These are phyloP conservation scores for Platycheirus rosarum DNA, from an alignment of 2,888 invertebrate genomes.

Conservation along the genomic window DNA sequence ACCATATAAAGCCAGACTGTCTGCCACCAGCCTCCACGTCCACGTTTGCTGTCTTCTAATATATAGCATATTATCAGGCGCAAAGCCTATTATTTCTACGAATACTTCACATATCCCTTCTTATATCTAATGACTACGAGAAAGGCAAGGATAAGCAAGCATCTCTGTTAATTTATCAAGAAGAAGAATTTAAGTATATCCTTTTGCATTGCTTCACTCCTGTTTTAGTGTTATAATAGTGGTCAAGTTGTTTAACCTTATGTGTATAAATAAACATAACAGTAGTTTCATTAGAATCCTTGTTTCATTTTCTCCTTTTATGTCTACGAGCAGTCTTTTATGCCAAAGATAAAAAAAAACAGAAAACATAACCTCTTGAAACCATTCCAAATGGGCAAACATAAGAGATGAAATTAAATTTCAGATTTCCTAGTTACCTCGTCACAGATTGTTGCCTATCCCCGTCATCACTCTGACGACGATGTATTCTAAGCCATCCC, in stretches of 20 bases:
- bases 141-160: conserved; percentile 58
- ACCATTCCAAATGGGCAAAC: conserved; percentile 49
- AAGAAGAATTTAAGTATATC: conserved; percentile 41
- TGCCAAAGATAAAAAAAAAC: conserved; percentile 21
- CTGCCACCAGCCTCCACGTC: conserved; percentile 27
- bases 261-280: background rate
- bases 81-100: conserved; percentile 61
- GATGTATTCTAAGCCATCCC: background rate
- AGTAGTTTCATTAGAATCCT: conserved; percentile 38
- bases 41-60: conserved; percentile 6
- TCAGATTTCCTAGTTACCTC: conserved; percentile 57
- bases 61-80: conserved; percentile 53
- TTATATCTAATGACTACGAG: conserved; percentile 23
- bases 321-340: conserved; percentile 32
- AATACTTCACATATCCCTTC: conserved; percentile 41
- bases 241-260: conserved; percentile 39
- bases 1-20: conserved; percentile 40
- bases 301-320: conserved; percentile 28
- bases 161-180: conserved; percentile 73
- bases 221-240: conserved; percentile 16
- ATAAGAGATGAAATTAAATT: conserved; percentile 68
- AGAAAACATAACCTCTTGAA: conserved; percentile 42
- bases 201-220: conserved; percentile 19
- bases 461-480: background rate
- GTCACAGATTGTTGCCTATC: conserved; percentile 37